Conservation (phyloP, 1,140 invertebrate genomes). For the Neodiprion fabricii region DNA sequence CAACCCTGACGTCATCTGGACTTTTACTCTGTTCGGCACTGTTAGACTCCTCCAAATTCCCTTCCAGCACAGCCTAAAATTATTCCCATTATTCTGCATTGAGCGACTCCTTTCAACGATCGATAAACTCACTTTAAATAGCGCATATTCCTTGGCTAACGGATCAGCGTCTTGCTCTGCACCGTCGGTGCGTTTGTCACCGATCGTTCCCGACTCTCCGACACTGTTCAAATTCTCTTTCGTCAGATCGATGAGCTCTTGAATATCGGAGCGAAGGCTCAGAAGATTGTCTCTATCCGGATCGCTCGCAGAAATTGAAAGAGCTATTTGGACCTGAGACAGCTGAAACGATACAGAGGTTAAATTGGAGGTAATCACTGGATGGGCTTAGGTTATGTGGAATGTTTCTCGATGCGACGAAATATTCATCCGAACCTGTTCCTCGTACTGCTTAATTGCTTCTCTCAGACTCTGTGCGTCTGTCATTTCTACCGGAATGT, state of each 20-base stretch:
- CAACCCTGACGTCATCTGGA: slow-evolving; percentile 31
- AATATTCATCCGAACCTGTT: slow-evolving; percentile 53
- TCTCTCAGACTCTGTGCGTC: slow-evolving; percentile 45
- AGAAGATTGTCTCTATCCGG: slow-evolving; percentile 66
- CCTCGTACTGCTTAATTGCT: slow-evolving; percentile 61
- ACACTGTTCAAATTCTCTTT: slow-evolving; percentile 62
- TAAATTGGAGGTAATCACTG: slow-evolving; percentile 31
- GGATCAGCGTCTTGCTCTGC: slow-evolving; percentile 41
- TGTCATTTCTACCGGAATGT: slow-evolving; percentile 32
- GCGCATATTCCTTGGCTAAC: slow-evolving; percentile 72
- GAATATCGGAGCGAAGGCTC: slow-evolving; percentile 67
- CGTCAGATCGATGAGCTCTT: slow-evolving; percentile 71
- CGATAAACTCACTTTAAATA: slow-evolving; percentile 68
- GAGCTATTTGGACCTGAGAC: slow-evolving; percentile 65
- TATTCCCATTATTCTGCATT: slow-evolving; percentile 14
- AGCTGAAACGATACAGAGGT: slow-evolving; percentile 59
- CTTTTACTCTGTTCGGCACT: slow-evolving; percentile 37
- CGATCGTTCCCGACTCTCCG: slow-evolving; percentile 23
- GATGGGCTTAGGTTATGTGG: background rate
- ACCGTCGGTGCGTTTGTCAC: slow-evolving; percentile 25
- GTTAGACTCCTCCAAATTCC: slow-evolving; percentile 39
- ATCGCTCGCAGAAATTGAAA: slow-evolving; percentile 58
- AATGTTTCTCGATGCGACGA: slow-evolving; percentile 1
- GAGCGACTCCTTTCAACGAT: slow-evolving; percentile 32
- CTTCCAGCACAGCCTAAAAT: slow-evolving; percentile 57